Evolutionary conservation across 1,140 invertebrate genomes (phyloP).

Genomic region (Belonocnema kinseyi): DNA sequence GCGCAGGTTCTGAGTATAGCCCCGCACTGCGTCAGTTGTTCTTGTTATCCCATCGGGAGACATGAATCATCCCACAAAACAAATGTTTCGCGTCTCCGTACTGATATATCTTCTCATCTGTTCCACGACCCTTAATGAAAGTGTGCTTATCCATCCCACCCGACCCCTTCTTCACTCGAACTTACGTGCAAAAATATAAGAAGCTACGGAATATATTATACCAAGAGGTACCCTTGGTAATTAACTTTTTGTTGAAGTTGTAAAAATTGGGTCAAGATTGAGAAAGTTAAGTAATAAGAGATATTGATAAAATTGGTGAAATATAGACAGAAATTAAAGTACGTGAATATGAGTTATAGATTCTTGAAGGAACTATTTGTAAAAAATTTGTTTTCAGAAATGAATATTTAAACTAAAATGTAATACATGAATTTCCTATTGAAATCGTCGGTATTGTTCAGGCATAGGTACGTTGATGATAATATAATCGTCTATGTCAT

Average conservation of each 20-base stretch:
- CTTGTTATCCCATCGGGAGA: slow-evolving; percentile 53
- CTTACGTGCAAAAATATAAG: slow-evolving; percentile 15
- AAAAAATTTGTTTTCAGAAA: no score
- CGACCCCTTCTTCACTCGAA: slow-evolving; percentile 4
- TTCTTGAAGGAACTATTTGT: no score
- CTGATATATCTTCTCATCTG: slow-evolving; percentile 56
- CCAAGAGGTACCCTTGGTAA: neutral
- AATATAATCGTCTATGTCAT: no score
- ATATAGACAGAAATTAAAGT: no score
- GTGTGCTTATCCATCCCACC: slow-evolving; percentile 11
- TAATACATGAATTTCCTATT: no score
- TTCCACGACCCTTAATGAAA: slow-evolving; percentile 22
- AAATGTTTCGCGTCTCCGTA: slow-evolving; percentile 67
- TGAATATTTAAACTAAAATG: no score
- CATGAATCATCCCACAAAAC: slow-evolving; percentile 71
- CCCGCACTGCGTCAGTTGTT: slow-evolving; percentile 65
- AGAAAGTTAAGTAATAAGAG: neutral
- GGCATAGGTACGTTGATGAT: no score
- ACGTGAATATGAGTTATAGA: no score
- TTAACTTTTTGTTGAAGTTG: neutral
- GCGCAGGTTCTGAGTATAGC: slow-evolving; percentile 59
- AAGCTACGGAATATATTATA: slow-evolving; percentile 16
- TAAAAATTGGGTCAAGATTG: neutral
- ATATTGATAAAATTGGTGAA: no score
- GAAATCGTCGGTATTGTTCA: no score